Conservation (phyloP, 2,888 invertebrate species). For the Scaptomyza tumidula region DNA sequence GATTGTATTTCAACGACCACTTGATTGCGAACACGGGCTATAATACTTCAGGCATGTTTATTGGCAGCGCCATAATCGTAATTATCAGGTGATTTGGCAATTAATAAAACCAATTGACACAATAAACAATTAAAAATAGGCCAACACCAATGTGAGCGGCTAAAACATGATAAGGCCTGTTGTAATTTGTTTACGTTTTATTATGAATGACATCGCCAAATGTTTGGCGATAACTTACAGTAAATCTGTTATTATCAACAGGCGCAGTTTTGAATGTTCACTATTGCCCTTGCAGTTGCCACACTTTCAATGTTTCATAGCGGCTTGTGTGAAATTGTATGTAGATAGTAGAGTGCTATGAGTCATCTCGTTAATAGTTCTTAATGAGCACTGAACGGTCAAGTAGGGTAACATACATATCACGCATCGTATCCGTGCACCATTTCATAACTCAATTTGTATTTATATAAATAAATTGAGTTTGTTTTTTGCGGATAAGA, state of each 20-base stretch:
- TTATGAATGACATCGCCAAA: conserved; percentile 30
- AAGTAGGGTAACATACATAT: conserved; percentile 25
- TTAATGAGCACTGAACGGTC: conserved; percentile 13
- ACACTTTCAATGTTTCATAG: conserved; percentile 19
- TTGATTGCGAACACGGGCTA: conserved; percentile 20
- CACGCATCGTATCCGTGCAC: conserved; percentile 48
- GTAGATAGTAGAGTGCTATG: conserved; percentile 9
- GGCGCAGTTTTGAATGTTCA: background rate
- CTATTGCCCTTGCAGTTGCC: background rate
- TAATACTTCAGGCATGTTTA: conserved; percentile 23
- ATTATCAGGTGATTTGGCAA: conserved; percentile 35
- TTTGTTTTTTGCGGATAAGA: conserved; percentile 27
- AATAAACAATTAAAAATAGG: conserved; percentile 38
- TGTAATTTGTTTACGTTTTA: conserved; percentile 18
- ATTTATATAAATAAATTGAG: conserved; percentile 25
- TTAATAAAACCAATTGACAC: conserved; percentile 35
- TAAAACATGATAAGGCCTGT: conserved; percentile 20
- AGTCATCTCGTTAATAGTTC: conserved; percentile 23
- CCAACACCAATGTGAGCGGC: conserved; percentile 28
- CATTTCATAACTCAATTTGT: conserved; percentile 7
- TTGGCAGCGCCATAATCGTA: conserved; percentile 13
- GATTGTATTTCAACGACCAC: conserved; percentile 34
- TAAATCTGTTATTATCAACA: conserved; percentile 24
- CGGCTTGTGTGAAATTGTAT: background rate
- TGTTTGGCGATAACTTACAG: conserved; percentile 19